Evolutionary conservation across 2,113 vertebrate species (phyloP).

Genomic region (Festucalex cinctus): DNA sequence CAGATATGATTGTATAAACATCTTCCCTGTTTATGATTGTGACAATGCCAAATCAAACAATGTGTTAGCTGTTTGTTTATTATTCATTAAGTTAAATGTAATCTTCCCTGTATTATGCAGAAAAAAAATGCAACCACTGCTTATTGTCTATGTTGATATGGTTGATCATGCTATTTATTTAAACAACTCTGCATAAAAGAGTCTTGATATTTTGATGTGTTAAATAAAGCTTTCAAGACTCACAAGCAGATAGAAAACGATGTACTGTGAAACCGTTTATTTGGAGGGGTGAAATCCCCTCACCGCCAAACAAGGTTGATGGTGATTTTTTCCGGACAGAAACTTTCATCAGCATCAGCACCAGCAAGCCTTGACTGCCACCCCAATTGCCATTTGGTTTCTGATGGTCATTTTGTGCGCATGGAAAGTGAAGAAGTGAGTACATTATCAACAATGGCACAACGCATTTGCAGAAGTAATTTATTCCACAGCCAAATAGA

Average conservation of each 20-base stretch:
- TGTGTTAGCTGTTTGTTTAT: constrained; percentile 51
- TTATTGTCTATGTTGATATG: constrained; percentile 55
- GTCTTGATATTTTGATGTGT: constrained; percentile 62
- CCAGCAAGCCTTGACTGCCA: too few relatives aligned
- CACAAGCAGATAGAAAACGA: constrained; percentile 36
- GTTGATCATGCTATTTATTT: constrained; percentile 63
- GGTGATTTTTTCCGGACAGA: too few relatives aligned
- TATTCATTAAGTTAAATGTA: constrained; percentile 47
- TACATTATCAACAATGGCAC: too few relatives aligned
- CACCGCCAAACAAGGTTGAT: too few relatives aligned
- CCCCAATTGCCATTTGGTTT: too few relatives aligned
- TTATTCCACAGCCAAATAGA: too few relatives aligned
- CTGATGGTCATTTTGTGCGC: too few relatives aligned
- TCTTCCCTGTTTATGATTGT: constrained; percentile 57
- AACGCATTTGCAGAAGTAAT: too few relatives aligned
- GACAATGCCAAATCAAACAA: constrained; percentile 67
- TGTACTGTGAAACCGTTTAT: not conserved
- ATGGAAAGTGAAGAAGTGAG: too few relatives aligned
- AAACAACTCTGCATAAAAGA: constrained; percentile 53
- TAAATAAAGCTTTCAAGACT: constrained; percentile 59
- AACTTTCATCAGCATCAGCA: too few relatives aligned
- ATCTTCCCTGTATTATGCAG: constrained; percentile 36
- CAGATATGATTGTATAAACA: constrained; percentile 68
- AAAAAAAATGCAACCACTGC: constrained; percentile 36
- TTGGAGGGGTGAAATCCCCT: too few relatives aligned